A percentile compares a stretch with the other conserved stretches of the same genome.
phyloP scores from a whole-genome alignment of 2,888 invertebrate genomes.

The Acleris cristana region DNA sequence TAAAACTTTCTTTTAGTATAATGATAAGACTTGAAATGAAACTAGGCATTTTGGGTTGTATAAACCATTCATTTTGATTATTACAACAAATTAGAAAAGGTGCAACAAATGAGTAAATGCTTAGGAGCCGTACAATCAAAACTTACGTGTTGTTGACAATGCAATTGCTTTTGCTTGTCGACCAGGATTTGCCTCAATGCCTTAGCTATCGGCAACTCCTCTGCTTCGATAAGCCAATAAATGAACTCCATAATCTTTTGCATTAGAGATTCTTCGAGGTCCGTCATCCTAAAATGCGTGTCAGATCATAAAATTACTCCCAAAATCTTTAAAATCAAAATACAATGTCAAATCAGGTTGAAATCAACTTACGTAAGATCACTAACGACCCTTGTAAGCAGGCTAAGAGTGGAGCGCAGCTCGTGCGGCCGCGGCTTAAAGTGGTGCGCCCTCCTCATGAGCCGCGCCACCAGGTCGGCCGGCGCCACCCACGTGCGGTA shows the following conservation, averaged over 20 bases:
- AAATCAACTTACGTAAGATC: slow-evolving; percentile 94
- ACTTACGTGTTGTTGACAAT: slow-evolving; percentile 74
- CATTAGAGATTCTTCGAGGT: slow-evolving; percentile 91
- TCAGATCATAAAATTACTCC: slow-evolving; percentile 27
- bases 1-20: too few species aligned
- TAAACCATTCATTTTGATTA: not conserved
- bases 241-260: slow-evolving; percentile 96
- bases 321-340: not conserved
- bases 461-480: slow-evolving; percentile 91
- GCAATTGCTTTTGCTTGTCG: slow-evolving; percentile 89
- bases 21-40: too few species aligned
- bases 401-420: slow-evolving; percentile 94
- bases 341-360: not conserved
- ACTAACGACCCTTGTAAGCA: slow-evolving; percentile 96
- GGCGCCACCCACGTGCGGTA: slow-evolving; percentile 98
- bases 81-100: not conserved
- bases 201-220: slow-evolving; percentile 96
- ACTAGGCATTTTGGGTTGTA: too few species aligned
- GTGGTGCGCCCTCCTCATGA: slow-evolving; percentile 90
- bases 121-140: not conserved
- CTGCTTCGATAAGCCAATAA: slow-evolving; percentile 95
- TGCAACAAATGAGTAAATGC: too few species aligned
- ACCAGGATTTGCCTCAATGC: slow-evolving; percentile 94
- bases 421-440: slow-evolving; percentile 84
- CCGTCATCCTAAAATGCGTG: slow-evolving; percentile 86